A percentile compares a stretch with the other conserved stretches of the same genome.
phyloP scores from a whole-genome alignment of 2,113 vertebrate genomes.

The Falcunculus frontatus region DNA sequence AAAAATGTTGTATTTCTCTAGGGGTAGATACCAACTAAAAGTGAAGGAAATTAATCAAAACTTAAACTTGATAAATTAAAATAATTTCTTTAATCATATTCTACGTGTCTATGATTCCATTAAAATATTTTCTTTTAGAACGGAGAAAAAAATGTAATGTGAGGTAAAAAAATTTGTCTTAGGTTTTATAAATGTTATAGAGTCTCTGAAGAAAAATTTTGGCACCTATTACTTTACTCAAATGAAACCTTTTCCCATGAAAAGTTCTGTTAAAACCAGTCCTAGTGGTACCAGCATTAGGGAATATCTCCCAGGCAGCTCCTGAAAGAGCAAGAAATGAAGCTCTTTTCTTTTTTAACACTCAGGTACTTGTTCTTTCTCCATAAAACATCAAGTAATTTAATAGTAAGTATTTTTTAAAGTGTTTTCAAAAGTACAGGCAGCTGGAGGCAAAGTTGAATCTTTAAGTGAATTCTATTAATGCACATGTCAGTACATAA shows the following conservation, averaged over 20 bases:
- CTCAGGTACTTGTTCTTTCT: neutral
- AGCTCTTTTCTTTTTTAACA: neutral
- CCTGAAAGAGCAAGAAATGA: neutral
- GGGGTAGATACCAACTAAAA: neutral
- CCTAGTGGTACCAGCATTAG: neutral
- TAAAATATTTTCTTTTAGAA: neutral
- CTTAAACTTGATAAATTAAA: neutral
- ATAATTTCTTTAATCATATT: neutral
- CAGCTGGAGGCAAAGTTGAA: neutral
- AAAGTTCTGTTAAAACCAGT: neutral
- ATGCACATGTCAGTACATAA: neutral
- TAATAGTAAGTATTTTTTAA: neutral
- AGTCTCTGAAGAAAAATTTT: neutral
- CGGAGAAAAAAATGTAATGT: fast-evolving
- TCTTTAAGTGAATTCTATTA: constrained; percentile 13
- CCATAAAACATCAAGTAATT: neutral
- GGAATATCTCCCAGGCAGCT: neutral
- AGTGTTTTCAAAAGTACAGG: neutral
- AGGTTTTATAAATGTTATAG: neutral
- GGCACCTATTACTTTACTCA: neutral
- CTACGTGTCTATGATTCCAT: neutral
- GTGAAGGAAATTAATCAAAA: neutral
- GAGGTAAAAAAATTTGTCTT: neutral
- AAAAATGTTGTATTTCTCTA: neutral
- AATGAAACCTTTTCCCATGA: neutral